Base-by-base conservation (phyloP, 2,888 invertebrate genomes). In the Clepsis dumicolana region DNA sequence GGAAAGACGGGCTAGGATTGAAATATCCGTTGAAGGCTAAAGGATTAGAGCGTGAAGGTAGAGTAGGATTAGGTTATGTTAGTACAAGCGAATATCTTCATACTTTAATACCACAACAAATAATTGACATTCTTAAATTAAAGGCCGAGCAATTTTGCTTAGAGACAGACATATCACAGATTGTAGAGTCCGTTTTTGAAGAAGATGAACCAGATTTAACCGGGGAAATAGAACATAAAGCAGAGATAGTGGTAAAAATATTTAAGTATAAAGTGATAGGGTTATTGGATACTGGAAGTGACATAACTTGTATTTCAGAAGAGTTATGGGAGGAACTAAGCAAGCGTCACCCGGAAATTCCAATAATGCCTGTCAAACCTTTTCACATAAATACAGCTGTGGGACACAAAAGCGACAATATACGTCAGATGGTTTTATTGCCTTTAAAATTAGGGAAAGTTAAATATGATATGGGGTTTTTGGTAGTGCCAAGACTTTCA, bases 231-330 rank as follows among this genome's bases (percentile, higher is more conserved):
- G n/a, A n/a, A n/a, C n/a, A n/a, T n/a, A n/a, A n/a, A n/a, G n/a
- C n/a, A n/a, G n/a, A n/a, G n/a, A n/a, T 72, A n/a, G 0, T 18
- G 0, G 12, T 72, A 12, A 29, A 61, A 14, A 35, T 72, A 8
- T 57, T 29, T 0, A 62, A 29, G 0, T 21, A 14, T 1, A 35
- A 64, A 0, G 8, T 71, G 5, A 12, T 52, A 10, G 41, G 48
- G 1, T 57, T 74, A 12, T 2, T 74, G 0, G 74, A 74, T 18
- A 73, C 72, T 0, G 74, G 71, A 0, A 73, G 74, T 61, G 70
- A 74, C 32, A 60, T 73, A 0, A 74, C 72, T 4, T 70, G 72
- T 54, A 66, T 73, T 0, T 71, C 74, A 0, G 63, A 65, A 3
- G n/a, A 24, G 14, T 38, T 68, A 10, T 71, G 53, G 48, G 16